phyloP scores from a whole-genome alignment of 23 tunicate species.

The Diplosoma virens region DNA sequence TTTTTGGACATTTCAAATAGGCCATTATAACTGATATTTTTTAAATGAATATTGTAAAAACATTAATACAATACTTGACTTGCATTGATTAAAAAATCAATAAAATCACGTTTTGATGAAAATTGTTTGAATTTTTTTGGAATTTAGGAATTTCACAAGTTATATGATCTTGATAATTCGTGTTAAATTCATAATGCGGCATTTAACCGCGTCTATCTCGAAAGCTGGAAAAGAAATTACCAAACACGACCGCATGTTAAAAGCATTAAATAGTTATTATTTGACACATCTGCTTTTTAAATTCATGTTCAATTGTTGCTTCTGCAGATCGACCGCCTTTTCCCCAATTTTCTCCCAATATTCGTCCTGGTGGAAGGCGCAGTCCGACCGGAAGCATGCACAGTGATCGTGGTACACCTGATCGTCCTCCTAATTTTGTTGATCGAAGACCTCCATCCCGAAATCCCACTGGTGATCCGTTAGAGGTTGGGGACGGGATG shows the following conservation, averaged over 20 bases:
- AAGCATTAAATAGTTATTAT: no score
- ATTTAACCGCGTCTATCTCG: not conserved
- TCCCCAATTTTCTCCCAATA: conserved; percentile 35
- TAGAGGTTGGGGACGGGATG: not conserved
- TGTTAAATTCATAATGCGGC: no score
- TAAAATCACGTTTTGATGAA: no score
- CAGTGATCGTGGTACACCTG: conserved; percentile 50
- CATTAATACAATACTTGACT: no score
- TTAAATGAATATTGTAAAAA: no score
- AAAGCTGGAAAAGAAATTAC: not conserved
- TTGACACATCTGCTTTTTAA: not conserved
- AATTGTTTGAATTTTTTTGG: no score
- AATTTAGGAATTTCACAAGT: no score
- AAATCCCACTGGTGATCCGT: not conserved
- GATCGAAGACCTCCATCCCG: conserved; percentile 35
- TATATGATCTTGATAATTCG: no score
- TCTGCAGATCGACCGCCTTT: conserved; percentile 26
- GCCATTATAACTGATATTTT: no score
- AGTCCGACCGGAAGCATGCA: conserved; percentile 79
- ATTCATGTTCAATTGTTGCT: conserved; percentile 43
- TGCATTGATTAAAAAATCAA: no score
- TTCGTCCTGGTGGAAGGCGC: conserved; percentile 13
- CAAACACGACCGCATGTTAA: no score
- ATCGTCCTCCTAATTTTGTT: conserved; percentile 52
- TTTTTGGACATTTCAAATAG: no score